A percentile compares a stretch with the other conserved stretches of the same genome.
Evolutionary conservation across 2,113 vertebrate genomes (phyloP).

Genomic region (Poecilia latipinna): DNA sequence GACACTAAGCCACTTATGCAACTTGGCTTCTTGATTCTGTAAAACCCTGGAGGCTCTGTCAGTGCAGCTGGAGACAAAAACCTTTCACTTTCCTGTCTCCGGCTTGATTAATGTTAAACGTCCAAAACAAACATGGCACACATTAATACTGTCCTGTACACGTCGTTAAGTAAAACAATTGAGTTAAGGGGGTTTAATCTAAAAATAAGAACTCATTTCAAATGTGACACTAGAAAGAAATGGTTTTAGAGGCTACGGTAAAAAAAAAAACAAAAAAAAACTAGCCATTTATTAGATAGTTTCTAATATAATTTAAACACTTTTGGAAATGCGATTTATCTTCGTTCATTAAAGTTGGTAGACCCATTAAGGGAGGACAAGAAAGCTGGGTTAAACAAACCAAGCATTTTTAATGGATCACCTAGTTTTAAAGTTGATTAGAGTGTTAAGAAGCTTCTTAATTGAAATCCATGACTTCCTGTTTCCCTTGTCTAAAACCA

Average conservation of each 20-base stretch:
- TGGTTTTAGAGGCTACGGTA: background rate
- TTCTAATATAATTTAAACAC: background rate
- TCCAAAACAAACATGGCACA: background rate
- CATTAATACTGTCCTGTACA: background rate
- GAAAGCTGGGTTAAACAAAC: background rate
- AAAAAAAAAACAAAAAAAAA: background rate
- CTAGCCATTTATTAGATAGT: background rate
- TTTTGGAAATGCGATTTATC: background rate
- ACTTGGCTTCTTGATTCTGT: constrained; percentile 31
- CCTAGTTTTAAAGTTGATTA: background rate
- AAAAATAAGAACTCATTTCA: background rate
- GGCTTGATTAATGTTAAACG: constrained; percentile 19
- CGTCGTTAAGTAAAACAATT: background rate
- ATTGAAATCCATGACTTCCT: background rate
- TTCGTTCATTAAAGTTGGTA: background rate
- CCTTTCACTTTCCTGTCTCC: constrained; percentile 13
- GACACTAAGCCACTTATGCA: constrained; percentile 35
- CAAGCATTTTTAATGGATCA: background rate
- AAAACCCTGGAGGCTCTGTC: constrained; percentile 35
- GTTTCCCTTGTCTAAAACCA: background rate
- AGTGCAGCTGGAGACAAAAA: constrained; percentile 17
- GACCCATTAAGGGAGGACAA: background rate
- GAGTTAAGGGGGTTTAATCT: background rate
- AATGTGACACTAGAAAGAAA: no score
- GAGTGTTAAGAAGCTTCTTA: background rate